Evolutionary conservation across 2,888 invertebrate genomes (phyloP).

Genomic region (Neoscelio sp.): DNA sequence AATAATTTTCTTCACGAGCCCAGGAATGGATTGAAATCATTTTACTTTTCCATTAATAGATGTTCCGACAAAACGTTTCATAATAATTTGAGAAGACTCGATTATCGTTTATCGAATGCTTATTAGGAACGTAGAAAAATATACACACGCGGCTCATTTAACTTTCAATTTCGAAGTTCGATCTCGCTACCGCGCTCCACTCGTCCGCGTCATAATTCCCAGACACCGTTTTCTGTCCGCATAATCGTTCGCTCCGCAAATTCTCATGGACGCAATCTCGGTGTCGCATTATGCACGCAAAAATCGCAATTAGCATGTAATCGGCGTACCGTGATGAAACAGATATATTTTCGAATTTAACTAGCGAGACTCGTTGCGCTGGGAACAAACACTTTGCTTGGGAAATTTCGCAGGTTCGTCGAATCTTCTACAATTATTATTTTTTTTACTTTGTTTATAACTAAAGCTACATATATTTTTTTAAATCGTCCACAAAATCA

Average conservation of each 20-base stretch:
- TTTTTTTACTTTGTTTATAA: slow-evolving; percentile 3
- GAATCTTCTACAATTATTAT: slow-evolving; percentile 9
- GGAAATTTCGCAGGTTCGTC: too few species aligned
- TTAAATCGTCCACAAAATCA: too few species aligned
- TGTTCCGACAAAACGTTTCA: too few species aligned
- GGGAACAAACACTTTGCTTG: slow-evolving; percentile 27
- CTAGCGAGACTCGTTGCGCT: slow-evolving; percentile 45
- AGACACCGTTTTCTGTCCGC: slow-evolving; percentile 46
- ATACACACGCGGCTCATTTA: slow-evolving; percentile 64
- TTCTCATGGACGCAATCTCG: slow-evolving; percentile 68
- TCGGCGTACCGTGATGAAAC: slow-evolving; percentile 73
- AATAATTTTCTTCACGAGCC: too few species aligned
- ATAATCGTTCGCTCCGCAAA: slow-evolving; percentile 60
- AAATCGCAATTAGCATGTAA: slow-evolving; percentile 79
- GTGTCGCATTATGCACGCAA: slow-evolving; percentile 70
- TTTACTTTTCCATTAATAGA: too few species aligned
- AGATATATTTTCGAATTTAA: slow-evolving; percentile 27
- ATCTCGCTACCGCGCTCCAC: slow-evolving; percentile 5
- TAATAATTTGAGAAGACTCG: too few species aligned
- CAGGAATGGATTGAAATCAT: too few species aligned
- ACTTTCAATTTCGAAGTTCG: slow-evolving; percentile 72
- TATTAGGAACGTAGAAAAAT: slow-evolving; percentile 4
- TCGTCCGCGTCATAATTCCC: slow-evolving; percentile 18
- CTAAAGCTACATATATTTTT: not conserved
- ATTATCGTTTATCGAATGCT: slow-evolving; percentile 4